Percentiles rank a stretch among this genome's conserved stretches.
Evolutionary conservation across 2,888 invertebrate genomes (phyloP).

Genomic region (Eumacrocentrus americanus): DNA sequence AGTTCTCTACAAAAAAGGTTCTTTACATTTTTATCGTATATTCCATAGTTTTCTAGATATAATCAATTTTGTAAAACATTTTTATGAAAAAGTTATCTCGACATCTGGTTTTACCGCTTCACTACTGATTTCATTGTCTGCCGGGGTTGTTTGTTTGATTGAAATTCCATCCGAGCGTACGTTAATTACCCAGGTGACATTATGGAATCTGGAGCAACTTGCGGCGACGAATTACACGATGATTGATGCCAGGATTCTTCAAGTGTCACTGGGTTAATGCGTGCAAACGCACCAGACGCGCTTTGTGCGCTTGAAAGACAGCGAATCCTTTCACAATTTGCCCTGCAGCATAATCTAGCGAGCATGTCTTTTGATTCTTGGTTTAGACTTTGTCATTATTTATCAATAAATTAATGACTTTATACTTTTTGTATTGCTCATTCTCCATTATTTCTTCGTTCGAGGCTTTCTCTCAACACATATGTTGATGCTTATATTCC

Average conservation of each 20-base stretch:
- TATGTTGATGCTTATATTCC: no score
- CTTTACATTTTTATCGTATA: not conserved
- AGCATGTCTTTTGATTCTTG: no score
- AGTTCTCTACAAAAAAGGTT: no score
- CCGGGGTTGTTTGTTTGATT: not conserved
- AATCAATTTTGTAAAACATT: not conserved
- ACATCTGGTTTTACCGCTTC: not conserved
- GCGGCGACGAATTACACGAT: constrained; percentile 32
- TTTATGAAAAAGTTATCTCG: not conserved
- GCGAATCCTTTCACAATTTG: not conserved
- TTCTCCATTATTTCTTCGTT: not conserved
- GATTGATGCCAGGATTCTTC: constrained; percentile 33
- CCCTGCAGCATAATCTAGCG: no score
- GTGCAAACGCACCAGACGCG: not conserved
- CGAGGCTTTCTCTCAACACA: no score
- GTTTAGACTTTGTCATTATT: no score
- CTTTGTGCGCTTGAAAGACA: not conserved
- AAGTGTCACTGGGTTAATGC: constrained; percentile 35
- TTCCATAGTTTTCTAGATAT: constrained; percentile 16
- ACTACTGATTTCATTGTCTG: not conserved
- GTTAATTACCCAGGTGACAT: constrained; percentile 14
- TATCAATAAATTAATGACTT: no score
- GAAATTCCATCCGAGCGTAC: not conserved
- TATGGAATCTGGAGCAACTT: constrained; percentile 17
- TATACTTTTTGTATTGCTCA: no score